Evolutionary conservation across 1,140 invertebrate genomes (phyloP).

Genomic region (Leptoteleia sp.): DNA sequence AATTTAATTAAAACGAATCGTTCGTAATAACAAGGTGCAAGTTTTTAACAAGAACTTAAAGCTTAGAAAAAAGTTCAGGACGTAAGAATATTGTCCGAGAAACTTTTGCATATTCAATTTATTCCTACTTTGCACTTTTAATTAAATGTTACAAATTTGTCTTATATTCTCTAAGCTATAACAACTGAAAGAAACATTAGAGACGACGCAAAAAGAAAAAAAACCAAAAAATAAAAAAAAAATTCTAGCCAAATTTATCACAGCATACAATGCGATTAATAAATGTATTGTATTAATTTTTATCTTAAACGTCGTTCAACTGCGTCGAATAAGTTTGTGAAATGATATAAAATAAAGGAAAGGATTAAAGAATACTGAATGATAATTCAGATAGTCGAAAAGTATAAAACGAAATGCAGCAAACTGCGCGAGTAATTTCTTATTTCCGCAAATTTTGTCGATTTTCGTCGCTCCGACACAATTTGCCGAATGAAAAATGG

Average conservation of each 20-base stretch:
- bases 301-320: too few relatives aligned
- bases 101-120: slow-evolving; percentile 50
- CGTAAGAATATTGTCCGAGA: slow-evolving; percentile 35
- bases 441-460: slow-evolving; percentile 32
- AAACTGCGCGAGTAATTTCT: slow-evolving; percentile 5
- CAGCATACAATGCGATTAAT: too few relatives aligned
- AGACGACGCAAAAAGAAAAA: too few relatives aligned
- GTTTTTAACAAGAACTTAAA: slow-evolving; percentile 44
- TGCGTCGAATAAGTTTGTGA: too few relatives aligned
- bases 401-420: too few relatives aligned
- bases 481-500: slow-evolving; percentile 8
- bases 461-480: slow-evolving; percentile 23
- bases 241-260: neutral
- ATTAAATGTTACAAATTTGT: slow-evolving; percentile 32
- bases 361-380: too few relatives aligned
- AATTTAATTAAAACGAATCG: slow-evolving; percentile 39
- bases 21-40: slow-evolving; percentile 23
- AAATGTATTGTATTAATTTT: too few relatives aligned
- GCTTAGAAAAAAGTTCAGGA: slow-evolving; percentile 20
- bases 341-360: too few relatives aligned
- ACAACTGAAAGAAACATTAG: neutral
- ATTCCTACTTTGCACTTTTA: slow-evolving; percentile 25
- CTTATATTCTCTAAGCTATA: slow-evolving; percentile 5
- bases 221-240: neutral
- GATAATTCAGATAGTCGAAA: too few relatives aligned